Evolutionary conservation across 2,888 invertebrate genomes (phyloP).

Genomic region (Theretra japonica): DNA sequence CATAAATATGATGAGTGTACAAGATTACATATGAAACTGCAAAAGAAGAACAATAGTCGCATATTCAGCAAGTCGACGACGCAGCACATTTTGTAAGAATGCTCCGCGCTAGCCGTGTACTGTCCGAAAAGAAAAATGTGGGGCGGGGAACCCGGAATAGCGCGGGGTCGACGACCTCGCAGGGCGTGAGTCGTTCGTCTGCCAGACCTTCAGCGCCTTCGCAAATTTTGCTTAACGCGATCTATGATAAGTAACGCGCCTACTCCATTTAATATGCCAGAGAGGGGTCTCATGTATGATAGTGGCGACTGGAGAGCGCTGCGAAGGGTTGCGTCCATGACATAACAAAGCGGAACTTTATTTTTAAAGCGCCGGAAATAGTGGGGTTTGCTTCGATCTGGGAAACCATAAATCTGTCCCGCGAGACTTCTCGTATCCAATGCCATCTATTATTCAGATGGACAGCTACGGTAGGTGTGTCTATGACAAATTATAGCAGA

Average conservation of each 20-base stretch:
- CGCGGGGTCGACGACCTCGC: conserved; percentile 71
- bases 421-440: conserved; percentile 60
- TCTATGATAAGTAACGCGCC: conserved; percentile 61
- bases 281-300: background rate
- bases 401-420: conserved; percentile 68
- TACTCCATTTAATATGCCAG: conserved; percentile 12
- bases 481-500: conserved; percentile 10
- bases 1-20: conserved; percentile 48
- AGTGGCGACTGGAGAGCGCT: background rate
- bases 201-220: conserved; percentile 62
- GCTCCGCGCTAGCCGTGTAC: conserved; percentile 62
- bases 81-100: conserved; percentile 69
- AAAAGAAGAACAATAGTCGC: conserved; percentile 75
- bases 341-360: conserved; percentile 49
- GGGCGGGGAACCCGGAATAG: conserved; percentile 68
- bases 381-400: conserved; percentile 51
- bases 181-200: conserved; percentile 53
- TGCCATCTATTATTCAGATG: conserved; percentile 70
- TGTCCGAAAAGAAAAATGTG: conserved; percentile 82
- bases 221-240: conserved; percentile 67
- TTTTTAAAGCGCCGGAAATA: conserved; percentile 48
- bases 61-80: conserved; percentile 74
- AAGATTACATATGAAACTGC: conserved; percentile 78
- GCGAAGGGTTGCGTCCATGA: conserved; percentile 28
- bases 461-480: conserved; percentile 45